Evolutionary conservation across 2,797 vertebrate species (phyloP).

Genomic region (Lates japonicus): DNA sequence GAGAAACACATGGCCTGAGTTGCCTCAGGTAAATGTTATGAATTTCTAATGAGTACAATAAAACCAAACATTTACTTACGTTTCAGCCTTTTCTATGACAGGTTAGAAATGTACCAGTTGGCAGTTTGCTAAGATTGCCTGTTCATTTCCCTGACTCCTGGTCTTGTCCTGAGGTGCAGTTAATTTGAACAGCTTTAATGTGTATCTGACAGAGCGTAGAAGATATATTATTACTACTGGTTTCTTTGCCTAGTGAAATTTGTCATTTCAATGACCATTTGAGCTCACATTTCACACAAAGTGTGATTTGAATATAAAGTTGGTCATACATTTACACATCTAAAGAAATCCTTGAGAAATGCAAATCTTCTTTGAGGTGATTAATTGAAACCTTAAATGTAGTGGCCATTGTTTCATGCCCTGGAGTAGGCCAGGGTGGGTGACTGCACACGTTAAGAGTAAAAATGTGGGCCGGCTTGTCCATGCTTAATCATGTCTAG

Average conservation of each 20-base stretch:
- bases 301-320: conserved; percentile 80
- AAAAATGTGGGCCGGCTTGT: conserved; percentile 48
- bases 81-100: conserved; percentile 35
- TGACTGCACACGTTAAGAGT: conserved; percentile 53
- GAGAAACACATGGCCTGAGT: conserved; percentile 50
- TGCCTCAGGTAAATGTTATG: conserved; percentile 62
- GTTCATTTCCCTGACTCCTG: conserved; percentile 49
- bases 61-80: conserved; percentile 58
- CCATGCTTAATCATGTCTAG: conserved; percentile 57
- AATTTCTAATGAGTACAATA: conserved; percentile 57
- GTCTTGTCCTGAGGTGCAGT: conserved; percentile 66
- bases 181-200: conserved; percentile 74
- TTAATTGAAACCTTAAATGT: conserved; percentile 78
- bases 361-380: conserved; percentile 64
- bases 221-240: conserved; percentile 77
- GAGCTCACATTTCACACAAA: conserved; percentile 67
- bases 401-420: conserved; percentile 66
- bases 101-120: conserved; percentile 32
- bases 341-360: conserved; percentile 70
- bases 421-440: conserved; percentile 42
- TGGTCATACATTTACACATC: conserved; percentile 56
- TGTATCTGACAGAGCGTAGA: conserved; percentile 74
- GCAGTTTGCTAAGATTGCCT: conserved; percentile 41
- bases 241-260: conserved; percentile 73
- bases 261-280: conserved; percentile 76